Percentiles rank a stretch among this genome's conserved stretches.
Conservation (phyloP, 2,113 vertebrate genomes). For the Lathamus discolor region DNA sequence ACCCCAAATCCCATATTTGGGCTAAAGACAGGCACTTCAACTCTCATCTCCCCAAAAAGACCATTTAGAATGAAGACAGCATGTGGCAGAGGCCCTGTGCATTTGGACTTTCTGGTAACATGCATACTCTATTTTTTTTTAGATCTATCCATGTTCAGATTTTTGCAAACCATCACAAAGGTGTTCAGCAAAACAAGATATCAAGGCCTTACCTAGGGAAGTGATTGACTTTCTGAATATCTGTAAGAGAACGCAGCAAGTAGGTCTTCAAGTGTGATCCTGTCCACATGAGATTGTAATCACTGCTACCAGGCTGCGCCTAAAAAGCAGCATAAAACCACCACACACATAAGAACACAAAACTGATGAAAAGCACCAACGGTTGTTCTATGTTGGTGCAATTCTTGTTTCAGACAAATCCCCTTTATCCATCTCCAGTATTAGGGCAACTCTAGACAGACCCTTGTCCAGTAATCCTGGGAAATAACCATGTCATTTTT, state of each 20-base stretch:
- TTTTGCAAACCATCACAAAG: background rate
- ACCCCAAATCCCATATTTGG: background rate
- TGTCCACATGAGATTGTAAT: conserved; percentile 99
- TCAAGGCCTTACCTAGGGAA: conserved; percentile 86
- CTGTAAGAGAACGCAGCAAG: conserved; percentile 86
- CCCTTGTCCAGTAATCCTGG: background rate
- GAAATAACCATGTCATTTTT: background rate
- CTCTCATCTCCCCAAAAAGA: background rate
- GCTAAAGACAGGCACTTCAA: background rate
- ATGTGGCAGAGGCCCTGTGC: background rate
- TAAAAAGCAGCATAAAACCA: conserved; percentile 52
- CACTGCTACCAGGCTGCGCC: conserved; percentile 90
- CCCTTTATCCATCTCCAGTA: background rate
- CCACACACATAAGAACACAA: background rate
- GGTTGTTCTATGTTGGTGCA: background rate
- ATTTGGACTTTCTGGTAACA: background rate
- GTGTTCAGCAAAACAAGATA: background rate
- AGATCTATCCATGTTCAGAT: background rate
- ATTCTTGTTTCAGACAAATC: background rate
- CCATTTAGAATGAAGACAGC: background rate
- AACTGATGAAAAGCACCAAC: background rate
- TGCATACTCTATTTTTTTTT: background rate
- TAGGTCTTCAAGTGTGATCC: conserved; percentile 95
- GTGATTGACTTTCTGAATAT: conserved; percentile 98
- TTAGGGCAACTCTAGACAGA: background rate